phyloP scores from a whole-genome alignment of 2,797 vertebrate genomes.

The Alca torda region DNA sequence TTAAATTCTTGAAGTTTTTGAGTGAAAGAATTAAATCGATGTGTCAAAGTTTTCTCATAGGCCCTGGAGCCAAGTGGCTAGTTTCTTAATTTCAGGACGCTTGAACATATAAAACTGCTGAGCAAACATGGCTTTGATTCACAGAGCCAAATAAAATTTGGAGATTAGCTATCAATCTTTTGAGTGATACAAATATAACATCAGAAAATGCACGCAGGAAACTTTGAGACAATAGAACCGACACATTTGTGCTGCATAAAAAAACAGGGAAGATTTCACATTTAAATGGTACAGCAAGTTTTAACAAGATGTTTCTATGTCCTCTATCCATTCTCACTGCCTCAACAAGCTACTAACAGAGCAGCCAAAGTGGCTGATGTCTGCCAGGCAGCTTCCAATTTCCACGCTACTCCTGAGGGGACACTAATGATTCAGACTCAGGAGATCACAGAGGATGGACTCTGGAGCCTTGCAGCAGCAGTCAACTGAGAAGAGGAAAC shows the following conservation, averaged over 20 bases:
- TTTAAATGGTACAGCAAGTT: not conserved
- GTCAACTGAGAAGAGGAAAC: not conserved
- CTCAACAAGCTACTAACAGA: not conserved
- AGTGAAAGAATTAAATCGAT: not conserved
- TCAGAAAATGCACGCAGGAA: accelerated
- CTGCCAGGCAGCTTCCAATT: not conserved
- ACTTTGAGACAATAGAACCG: not conserved
- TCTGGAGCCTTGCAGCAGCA: not conserved
- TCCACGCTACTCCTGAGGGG: not conserved
- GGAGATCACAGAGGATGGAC: not conserved
- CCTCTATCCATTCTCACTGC: not conserved
- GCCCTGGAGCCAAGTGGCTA: not conserved
- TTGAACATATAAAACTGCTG: not conserved
- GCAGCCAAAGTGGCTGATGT: not conserved
- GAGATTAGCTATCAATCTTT: not conserved
- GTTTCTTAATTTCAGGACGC: not conserved
- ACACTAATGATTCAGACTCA: not conserved
- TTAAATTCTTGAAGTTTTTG: not conserved
- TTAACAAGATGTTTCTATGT: not conserved
- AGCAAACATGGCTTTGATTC: not conserved
- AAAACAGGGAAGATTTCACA: not conserved
- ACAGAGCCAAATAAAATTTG: not conserved
- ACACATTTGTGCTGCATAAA: not conserved
- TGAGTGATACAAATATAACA: not conserved
- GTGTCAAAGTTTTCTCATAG: not conserved